Base-by-base conservation (phyloP, 2,113 vertebrate species). In the Aythya baeri region DNA sequence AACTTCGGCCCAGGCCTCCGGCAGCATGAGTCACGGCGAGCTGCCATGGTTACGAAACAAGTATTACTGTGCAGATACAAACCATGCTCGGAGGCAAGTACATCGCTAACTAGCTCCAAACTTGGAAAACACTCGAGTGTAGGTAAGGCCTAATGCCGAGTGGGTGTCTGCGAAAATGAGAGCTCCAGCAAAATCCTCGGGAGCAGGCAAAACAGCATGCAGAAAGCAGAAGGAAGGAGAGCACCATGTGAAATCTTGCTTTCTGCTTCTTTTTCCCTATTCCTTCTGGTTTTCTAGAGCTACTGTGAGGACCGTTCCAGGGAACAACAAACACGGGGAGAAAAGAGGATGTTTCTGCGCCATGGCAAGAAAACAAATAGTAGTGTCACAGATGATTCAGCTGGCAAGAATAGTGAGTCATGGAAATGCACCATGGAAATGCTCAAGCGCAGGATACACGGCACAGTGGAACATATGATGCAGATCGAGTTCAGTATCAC, bases 1-100 rank as follows among this genome's bases (percentile, higher is more conserved):
- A 90, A 88, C 85, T 94, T 96, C 11, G 14, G 86, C 88, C n/a
- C 50, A 81, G 90, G 94, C 92, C 96, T 88, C 83, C 92, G 94
- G 96, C 95, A 82, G 88, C 6, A 59, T 96, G 96, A 97, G 90
- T 96, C 95, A 95, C 65, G 17, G 88, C 1, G 59, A 93, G 96
- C 93, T 95, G 92, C 95, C 93, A 96, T 96, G 95, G 96, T 96
- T 90, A 96, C 86, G 4, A 88, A 95, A 76, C 72, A 32, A 72
- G 93, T 52, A 93, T 94, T 94, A 46, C 91, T 76, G 95, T 85
- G 93, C 91, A 32, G 74, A 89, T 87, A 79, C 86, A 91, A 93
- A 94, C 84, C 95, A 85, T 31, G 91, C 93, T 96, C 78, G 70
- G 66, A 79, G 80, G 88, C 85, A 83, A 93, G 84, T 23, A 63